Conservation (phyloP, 64 coral and sea anemone species). For the Porites lutea region DNA sequence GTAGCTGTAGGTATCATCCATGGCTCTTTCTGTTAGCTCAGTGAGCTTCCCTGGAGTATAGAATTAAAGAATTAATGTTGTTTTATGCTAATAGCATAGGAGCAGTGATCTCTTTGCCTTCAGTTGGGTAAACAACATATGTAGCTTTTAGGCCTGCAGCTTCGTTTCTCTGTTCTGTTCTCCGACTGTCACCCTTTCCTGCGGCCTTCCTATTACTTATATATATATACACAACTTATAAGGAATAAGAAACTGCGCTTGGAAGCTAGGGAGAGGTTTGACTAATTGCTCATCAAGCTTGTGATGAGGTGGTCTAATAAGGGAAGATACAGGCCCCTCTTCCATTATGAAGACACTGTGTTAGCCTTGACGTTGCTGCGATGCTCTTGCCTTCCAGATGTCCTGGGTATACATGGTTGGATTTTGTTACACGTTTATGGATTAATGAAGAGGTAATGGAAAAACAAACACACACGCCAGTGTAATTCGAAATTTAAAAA, state of each 20-base stretch:
- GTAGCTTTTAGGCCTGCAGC: no score
- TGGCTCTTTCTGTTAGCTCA: neutral
- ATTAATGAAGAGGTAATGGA: no score
- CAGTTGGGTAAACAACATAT: no score
- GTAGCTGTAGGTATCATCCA: neutral
- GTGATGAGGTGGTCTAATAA: neutral
- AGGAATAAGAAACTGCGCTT: conserved; percentile 11
- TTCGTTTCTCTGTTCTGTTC: no score
- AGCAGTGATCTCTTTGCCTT: no score
- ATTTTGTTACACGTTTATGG: neutral
- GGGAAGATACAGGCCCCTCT: conserved; percentile 1
- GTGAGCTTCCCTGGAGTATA: neutral
- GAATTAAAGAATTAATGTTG: neutral
- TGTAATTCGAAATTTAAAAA: no score
- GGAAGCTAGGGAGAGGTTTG: conserved; percentile 1
- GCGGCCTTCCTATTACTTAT: neutral
- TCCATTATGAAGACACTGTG: neutral
- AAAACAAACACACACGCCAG: no score
- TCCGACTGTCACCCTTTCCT: no score
- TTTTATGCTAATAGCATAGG: neutral
- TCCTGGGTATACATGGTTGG: neutral
- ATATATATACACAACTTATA: conserved; percentile 20
- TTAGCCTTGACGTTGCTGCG: neutral
- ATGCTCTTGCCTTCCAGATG: neutral
- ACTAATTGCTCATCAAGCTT: conserved; percentile 5